These are phyloP conservation scores for Anguilla pacifica DNA, from an alignment of 2,797 vertebrate genomes.

Conservation along the genomic window DNA sequence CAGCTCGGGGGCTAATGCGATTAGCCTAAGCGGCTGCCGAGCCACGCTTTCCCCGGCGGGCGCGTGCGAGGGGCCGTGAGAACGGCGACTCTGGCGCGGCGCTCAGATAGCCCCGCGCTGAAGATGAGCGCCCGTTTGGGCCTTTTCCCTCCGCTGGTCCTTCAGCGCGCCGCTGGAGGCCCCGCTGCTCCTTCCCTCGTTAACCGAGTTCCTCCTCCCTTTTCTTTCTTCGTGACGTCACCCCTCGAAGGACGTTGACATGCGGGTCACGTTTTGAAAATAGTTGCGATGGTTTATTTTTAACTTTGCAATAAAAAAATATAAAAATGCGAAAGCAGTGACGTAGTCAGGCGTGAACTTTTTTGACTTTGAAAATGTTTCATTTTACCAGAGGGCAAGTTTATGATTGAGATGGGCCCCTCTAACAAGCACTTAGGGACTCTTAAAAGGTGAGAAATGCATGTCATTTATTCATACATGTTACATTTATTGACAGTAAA, in stretches of 20 bases:
- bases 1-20: conserved; percentile 42
- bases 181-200: background rate
- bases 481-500: background rate
- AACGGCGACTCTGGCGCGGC: background rate
- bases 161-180: background rate
- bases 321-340: background rate
- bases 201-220: background rate
- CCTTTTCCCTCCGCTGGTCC: background rate
- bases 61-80: background rate
- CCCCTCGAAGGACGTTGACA: background rate
- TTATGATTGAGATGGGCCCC: background rate
- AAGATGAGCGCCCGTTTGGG: background rate
- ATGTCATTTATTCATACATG: background rate
- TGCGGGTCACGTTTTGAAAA: background rate
- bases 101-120: background rate
- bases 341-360: background rate
- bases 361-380: background rate
- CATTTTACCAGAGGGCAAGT: background rate
- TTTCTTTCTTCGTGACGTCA: background rate
- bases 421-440: background rate
- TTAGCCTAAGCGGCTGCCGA: conserved; percentile 45
- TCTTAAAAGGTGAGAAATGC: background rate
- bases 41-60: conserved; percentile 24
- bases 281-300: background rate
- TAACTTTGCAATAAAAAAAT: background rate